Percentiles rank a stretch among this genome's conserved stretches.
Evolutionary conservation across 2,797 vertebrate species (phyloP).

Genomic region (Picus viridis): DNA sequence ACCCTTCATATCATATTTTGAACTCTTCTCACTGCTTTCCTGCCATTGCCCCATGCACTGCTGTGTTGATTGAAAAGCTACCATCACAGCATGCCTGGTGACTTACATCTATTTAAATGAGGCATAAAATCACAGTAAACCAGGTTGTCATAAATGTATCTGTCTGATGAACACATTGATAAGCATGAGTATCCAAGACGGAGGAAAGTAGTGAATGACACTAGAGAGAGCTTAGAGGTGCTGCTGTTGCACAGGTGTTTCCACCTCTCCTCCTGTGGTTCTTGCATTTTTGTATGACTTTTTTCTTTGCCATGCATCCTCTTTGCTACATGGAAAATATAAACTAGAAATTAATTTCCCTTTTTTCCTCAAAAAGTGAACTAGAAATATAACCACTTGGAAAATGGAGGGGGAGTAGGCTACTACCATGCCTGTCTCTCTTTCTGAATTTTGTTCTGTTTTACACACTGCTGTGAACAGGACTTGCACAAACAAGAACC

Average conservation of each 20-base stretch:
- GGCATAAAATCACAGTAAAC: not conserved
- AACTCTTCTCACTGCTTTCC: not conserved
- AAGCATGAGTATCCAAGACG: not conserved
- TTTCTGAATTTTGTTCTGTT: not conserved
- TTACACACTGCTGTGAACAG: not conserved
- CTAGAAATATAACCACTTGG: not conserved
- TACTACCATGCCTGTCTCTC: not conserved
- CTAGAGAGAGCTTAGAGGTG: not conserved
- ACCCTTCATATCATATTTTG: not conserved
- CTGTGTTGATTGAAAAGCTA: not conserved
- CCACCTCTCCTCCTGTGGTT: not conserved
- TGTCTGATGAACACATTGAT: not conserved
- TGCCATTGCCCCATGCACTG: not conserved
- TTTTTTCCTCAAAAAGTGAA: not conserved
- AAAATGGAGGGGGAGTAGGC: not conserved
- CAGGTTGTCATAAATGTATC: not conserved
- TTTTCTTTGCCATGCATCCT: not conserved
- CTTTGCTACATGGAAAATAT: not conserved
- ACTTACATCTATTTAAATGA: not conserved
- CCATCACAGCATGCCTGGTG: not conserved
- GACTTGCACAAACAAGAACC: constrained; percentile 4
- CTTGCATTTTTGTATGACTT: not conserved
- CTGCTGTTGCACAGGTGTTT: not conserved
- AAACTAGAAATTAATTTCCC: not conserved
- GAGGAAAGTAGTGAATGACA: not conserved